These are phyloP conservation scores for Galerucella pusilla DNA, from an alignment of 2,888 invertebrate genomes.

Conservation along the genomic window DNA sequence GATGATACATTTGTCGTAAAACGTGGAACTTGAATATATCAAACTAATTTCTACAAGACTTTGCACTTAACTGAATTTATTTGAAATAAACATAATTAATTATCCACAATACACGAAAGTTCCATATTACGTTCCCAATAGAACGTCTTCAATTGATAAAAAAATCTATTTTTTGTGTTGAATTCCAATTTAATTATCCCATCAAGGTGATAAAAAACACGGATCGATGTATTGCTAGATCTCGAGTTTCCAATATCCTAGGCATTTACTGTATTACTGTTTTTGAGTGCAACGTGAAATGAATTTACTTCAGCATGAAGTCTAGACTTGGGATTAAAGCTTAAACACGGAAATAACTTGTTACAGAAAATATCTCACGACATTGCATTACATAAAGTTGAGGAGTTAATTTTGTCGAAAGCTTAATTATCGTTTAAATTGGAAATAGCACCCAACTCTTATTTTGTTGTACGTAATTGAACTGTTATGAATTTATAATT, in stretches of 20 bases:
- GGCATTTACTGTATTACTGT: neutral
- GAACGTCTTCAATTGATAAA: neutral
- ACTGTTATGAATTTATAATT: neutral
- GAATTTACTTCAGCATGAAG: neutral
- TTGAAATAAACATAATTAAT: no score
- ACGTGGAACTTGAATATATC: no score
- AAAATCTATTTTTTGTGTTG: neutral
- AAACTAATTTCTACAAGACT: no score
- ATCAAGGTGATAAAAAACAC: neutral
- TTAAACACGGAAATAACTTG: constrained; percentile 30
- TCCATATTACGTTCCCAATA: no score
- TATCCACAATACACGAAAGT: no score
- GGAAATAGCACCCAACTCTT: constrained; percentile 25
- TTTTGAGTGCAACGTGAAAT: neutral
- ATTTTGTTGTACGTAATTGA: constrained; percentile 7
- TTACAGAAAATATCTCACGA: constrained; percentile 31
- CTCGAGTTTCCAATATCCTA: constrained; percentile 1
- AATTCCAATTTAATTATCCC: neutral
- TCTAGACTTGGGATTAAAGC: constrained; percentile 15
- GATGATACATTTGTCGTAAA: no score
- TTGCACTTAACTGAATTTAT: no score
- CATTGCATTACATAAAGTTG: constrained; percentile 28
- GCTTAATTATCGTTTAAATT: constrained; percentile 28
- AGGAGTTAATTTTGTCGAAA: constrained; percentile 29
- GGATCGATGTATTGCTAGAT: neutral